Base-by-base conservation (phyloP, 2,113 vertebrate species). In the Epinephelus lanceolatus region DNA sequence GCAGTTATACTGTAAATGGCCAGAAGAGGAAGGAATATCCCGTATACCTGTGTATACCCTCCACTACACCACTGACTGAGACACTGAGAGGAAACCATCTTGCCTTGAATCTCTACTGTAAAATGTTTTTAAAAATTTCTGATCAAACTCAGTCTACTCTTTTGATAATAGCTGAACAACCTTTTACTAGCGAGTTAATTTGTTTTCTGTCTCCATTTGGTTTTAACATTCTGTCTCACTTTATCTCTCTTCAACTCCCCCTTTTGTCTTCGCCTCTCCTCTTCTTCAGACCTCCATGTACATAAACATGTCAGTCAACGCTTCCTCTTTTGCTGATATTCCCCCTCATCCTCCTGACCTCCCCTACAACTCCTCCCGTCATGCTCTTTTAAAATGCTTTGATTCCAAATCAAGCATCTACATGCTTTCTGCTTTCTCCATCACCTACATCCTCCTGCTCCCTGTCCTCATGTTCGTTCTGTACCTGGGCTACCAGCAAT, bases 401-500 rank as follows among this genome's bases (percentile, higher is more conserved):
- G 15, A 7, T 1, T 51, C 40, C 3, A 17, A 3, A 57, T 1
- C 3, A 1, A 3, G 1, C 27, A 15, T n/a, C 15, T 75, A 0
- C 0, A 1, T 21, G 4, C 10, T 57, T 5, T 4, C 0, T 11
- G 13, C 17, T 5, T 18, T 56, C 66, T n/a, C 0, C 12, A 1
- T 3, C 18, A 2, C 3, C 42, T 12, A 42, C 17, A 0, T 45
- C 40, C 30, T 84, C 30, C 7, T 55, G 23, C 8, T 79, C 1
- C 70, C 82, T 15, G 0, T 74, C 47, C 5, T 12, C 63, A 8
- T 55, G 55, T 11, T 73, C 2, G 9, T 79, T 47, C 33, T 78
- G 33, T 56, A 37, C 51, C 47, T 79, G 17, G 57, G 55, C 1
- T 45, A 18, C 45, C 86, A 65, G 0, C 69, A 59, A 1, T 68